phyloP scores from a whole-genome alignment of 1,140 invertebrate genomes.

The Leptoteleia sp. region DNA sequence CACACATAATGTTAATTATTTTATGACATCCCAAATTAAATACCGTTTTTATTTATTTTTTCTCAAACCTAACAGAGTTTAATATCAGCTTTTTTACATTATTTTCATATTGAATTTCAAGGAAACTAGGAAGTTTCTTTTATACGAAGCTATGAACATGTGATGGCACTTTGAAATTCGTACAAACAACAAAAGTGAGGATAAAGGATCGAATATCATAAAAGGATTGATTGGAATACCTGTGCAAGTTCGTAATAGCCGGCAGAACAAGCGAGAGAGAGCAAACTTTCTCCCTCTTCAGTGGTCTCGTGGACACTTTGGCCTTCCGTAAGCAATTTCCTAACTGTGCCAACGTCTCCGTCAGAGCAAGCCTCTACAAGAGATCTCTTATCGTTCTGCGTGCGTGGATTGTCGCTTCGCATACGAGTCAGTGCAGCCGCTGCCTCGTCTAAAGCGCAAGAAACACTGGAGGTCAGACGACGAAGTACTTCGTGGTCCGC shows the following conservation, averaged over 20 bases:
- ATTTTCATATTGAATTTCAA: no score
- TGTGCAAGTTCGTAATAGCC: constrained; percentile 97
- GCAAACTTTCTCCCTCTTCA: constrained; percentile 94
- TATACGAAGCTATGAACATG: no score
- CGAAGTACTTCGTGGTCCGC: constrained; percentile 91
- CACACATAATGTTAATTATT: no score
- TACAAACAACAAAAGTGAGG: no score
- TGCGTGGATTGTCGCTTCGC: constrained; percentile 89
- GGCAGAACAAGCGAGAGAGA: constrained; percentile 95
- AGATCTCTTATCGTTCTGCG: constrained; percentile 83
- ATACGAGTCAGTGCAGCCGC: constrained; percentile 96
- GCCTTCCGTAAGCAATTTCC: constrained; percentile 94
- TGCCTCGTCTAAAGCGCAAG: constrained; percentile 96
- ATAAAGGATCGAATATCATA: no score
- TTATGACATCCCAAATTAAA: no score
- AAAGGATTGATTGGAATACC: no score
- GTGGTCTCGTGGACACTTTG: constrained; percentile 94
- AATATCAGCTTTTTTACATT: no score
- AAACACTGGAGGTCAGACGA: constrained; percentile 92
- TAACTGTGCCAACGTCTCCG: constrained; percentile 94
- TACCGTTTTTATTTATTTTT: no score
- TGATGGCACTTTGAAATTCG: no score
- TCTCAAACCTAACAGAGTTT: no score
- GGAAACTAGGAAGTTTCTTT: no score
- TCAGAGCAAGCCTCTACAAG: constrained; percentile 94